Percentiles rank a stretch among this genome's conserved stretches.
Conservation (phyloP, 2,113 vertebrate genomes). For the Ancistrus triradiatus region DNA sequence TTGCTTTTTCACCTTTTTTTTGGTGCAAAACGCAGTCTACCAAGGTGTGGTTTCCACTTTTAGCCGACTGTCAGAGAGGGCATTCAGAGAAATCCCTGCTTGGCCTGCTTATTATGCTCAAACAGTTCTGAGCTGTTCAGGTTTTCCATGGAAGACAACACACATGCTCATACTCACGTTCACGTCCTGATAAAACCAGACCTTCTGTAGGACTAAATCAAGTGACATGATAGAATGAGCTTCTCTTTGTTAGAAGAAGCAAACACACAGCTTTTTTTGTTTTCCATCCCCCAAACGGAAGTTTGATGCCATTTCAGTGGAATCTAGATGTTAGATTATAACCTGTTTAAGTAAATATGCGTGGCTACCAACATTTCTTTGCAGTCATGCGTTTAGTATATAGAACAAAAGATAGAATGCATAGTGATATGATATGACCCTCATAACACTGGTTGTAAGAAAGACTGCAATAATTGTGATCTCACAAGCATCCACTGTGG, state of each 20-base stretch:
- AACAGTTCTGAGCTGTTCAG: not conserved
- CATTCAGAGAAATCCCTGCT: constrained; percentile 1
- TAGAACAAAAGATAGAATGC: no score
- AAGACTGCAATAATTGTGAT: constrained; percentile 16
- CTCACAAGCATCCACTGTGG: constrained; percentile 5
- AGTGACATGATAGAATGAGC: no score
- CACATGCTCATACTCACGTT: not conserved
- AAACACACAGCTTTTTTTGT: not conserved
- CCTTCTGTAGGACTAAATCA: no score
- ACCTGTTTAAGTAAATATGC: constrained; percentile 1
- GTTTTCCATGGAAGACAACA: not conserved
- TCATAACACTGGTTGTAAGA: not conserved
- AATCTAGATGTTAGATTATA: constrained; percentile 23
- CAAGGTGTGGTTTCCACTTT: constrained; percentile 11
- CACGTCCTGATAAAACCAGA: no score
- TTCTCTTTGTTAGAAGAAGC: not conserved
- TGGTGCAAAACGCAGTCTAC: not conserved
- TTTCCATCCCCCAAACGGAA: not conserved
- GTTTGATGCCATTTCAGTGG: not conserved
- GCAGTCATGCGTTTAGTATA: no score
- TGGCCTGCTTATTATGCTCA: constrained; percentile 9
- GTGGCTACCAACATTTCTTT: no score
- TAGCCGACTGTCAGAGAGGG: constrained; percentile 1
- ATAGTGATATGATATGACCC: not conserved
- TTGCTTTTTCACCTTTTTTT: not conserved